phyloP scores from a whole-genome alignment of 2,888 invertebrate genomes.

The Rhodophaea formosa region DNA sequence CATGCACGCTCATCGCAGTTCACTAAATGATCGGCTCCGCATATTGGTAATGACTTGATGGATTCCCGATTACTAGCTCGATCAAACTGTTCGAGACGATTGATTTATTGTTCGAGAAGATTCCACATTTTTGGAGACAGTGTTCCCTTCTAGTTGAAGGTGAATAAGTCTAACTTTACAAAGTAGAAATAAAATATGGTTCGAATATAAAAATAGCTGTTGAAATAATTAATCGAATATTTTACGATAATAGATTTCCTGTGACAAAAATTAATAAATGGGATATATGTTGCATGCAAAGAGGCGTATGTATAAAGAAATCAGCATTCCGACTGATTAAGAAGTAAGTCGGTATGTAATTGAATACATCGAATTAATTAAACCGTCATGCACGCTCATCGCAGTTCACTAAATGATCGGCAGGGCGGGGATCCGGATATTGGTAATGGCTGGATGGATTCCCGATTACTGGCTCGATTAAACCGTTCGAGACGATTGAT shows the following conservation, averaged over 20 bases:
- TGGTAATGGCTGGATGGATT: slow-evolving; percentile 47
- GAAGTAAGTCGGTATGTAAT: background rate
- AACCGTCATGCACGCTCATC: slow-evolving; percentile 20
- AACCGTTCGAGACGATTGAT: slow-evolving; percentile 46
- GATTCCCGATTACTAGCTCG: slow-evolving; percentile 46
- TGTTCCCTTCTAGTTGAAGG: no score
- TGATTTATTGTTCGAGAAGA: slow-evolving; percentile 57
- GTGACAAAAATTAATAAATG: no score
- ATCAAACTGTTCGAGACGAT: slow-evolving; percentile 41
- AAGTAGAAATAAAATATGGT: no score
- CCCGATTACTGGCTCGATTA: slow-evolving; percentile 45
- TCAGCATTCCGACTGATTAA: background rate
- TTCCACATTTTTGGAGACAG: no score
- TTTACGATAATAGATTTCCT: no score
- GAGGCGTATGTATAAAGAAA: background rate
- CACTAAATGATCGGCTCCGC: slow-evolving; percentile 38
- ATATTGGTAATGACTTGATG: slow-evolving; percentile 47
- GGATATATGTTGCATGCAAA: background rate
- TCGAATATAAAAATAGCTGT: no score
- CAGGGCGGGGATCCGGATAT: slow-evolving; percentile 44
- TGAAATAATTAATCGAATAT: no score
- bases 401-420: slow-evolving; percentile 37
- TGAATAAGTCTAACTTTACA: no score
- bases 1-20: slow-evolving; percentile 26
- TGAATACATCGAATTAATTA: slow-evolving; percentile 30